Base-by-base conservation (phyloP, 2,113 vertebrate species). In the Sorex fumeus region DNA sequence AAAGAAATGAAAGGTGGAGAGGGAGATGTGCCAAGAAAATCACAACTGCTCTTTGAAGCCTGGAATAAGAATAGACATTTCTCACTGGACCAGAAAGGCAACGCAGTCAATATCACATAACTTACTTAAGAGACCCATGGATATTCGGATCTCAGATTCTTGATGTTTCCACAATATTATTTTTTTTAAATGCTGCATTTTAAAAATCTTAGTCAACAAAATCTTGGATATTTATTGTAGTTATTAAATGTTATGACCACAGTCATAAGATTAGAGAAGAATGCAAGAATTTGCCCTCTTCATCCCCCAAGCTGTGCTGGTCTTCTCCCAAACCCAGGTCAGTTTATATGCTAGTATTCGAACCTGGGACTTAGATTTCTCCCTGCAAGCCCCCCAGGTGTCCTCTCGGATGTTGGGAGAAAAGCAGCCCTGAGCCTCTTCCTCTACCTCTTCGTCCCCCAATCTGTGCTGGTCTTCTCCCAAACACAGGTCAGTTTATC, bases 181-280 rank as follows among this genome's bases (percentile, higher is more conserved):
- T 15, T 60, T 60, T 1, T 21, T 21, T 5, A 60, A 60, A 23
- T 50, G 47, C 13, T 50, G 5, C 9, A 50, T 50, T 50, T 50
- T 50, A 7, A 7, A 7, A 5, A 50, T 50, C 13, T 50, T 50
- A 50, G 10, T 50, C 85, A 32, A 40, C 30, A 21, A 50, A 21
- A 40, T 43, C 25, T 78, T 66, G 1, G 25, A 80, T 34, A 57
- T 28, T 77, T 72, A 53, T 34, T 86, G 45, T 3, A 82, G 60
- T 72, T 88, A 81, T 81, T 84, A 67, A 36, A 62, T 85, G 23
- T 43, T 23, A 45, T 88, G 72, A 45, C 16, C 67, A 57, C 67
- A 12, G 13, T 67, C 47, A 76, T 79, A 74, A 60, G 11, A 76
- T 66, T 80, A 67, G 8, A 67, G 91, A n/a, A 70, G 21, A 18